A percentile compares a stretch with the other conserved stretches of the same genome.
phyloP scores from a whole-genome alignment of 1,140 invertebrate species.

The Lutraria rhynchaena region DNA sequence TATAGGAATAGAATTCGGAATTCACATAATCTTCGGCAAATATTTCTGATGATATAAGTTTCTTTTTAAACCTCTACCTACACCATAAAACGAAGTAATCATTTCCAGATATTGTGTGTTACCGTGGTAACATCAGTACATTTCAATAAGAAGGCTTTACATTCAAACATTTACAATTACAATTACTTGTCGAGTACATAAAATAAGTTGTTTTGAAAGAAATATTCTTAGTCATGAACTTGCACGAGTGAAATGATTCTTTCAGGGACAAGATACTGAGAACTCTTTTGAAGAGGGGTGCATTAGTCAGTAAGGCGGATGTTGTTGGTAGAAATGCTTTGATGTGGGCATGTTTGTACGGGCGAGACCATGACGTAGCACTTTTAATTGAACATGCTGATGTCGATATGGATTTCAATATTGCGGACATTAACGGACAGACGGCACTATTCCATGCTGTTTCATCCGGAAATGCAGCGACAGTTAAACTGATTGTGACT shows the following conservation, averaged over 20 bases:
- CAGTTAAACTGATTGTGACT: constrained; percentile 63
- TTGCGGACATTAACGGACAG: constrained; percentile 63
- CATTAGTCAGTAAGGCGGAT: constrained; percentile 58
- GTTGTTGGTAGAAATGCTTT: constrained; percentile 66
- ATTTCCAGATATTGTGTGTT: no score
- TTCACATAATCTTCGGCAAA: no score
- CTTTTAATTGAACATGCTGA: constrained; percentile 63
- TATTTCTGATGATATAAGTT: no score
- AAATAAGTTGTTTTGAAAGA: no score
- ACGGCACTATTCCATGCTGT: constrained; percentile 67
- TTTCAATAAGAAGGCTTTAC: no score
- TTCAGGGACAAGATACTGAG: constrained; percentile 59
- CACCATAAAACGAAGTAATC: no score
- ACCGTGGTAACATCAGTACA: no score
- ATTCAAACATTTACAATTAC: not conserved
- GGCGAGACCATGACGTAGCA: constrained; percentile 58
- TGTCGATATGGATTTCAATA: constrained; percentile 63
- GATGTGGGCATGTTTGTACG: constrained; percentile 65
- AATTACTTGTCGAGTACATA: no score
- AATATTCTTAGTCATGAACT: no score
- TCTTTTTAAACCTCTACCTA: no score
- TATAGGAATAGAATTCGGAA: no score
- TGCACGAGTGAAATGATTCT: not conserved
- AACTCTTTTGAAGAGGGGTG: constrained; percentile 59
- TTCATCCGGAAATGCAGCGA: constrained; percentile 65